These are phyloP conservation scores for Pyrgilauda ruficollis DNA, from an alignment of 2,113 vertebrate genomes.

Conservation along the genomic window DNA sequence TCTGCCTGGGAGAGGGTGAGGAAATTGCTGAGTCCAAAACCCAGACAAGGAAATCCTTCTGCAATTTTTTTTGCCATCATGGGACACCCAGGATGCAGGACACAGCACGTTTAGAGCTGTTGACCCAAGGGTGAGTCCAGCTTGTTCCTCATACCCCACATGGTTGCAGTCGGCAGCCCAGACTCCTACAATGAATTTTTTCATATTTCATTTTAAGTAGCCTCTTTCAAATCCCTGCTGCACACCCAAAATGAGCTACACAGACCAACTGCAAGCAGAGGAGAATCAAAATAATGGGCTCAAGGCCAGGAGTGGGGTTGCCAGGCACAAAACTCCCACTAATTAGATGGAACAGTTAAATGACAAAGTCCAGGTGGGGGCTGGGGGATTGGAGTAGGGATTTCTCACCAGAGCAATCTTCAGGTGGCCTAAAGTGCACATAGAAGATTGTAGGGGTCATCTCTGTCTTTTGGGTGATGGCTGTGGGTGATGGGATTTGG, in stretches of 20 bases:
- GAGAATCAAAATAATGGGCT: not conserved
- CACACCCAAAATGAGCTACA: not conserved
- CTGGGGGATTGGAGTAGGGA: not conserved
- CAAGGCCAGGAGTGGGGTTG: not conserved
- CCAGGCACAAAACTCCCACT: not conserved
- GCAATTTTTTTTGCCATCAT: not conserved
- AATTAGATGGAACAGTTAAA: conserved; percentile 1
- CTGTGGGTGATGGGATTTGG: not conserved
- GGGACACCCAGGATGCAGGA: not conserved
- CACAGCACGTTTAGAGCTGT: not conserved
- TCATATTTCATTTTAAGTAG: not conserved
- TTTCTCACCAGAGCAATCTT: not conserved
- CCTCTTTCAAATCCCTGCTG: not conserved
- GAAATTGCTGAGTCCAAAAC: not conserved
- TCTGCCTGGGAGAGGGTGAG: not conserved
- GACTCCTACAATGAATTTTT: not conserved
- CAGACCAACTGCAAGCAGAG: not conserved
- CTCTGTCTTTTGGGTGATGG: not conserved
- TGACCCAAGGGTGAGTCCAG: not conserved
- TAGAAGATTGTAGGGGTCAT: not conserved
- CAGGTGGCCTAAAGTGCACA: rapidly evolving
- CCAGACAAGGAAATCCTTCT: not conserved
- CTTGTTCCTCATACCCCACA: not conserved
- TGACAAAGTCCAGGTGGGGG: not conserved
- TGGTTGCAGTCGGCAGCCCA: rapidly evolving